A percentile compares a stretch with the other conserved stretches of the same genome.
These are phyloP conservation scores for Vollenhovia emeryi DNA, from an alignment of 1,140 invertebrate genomes.

Conservation along the genomic window DNA sequence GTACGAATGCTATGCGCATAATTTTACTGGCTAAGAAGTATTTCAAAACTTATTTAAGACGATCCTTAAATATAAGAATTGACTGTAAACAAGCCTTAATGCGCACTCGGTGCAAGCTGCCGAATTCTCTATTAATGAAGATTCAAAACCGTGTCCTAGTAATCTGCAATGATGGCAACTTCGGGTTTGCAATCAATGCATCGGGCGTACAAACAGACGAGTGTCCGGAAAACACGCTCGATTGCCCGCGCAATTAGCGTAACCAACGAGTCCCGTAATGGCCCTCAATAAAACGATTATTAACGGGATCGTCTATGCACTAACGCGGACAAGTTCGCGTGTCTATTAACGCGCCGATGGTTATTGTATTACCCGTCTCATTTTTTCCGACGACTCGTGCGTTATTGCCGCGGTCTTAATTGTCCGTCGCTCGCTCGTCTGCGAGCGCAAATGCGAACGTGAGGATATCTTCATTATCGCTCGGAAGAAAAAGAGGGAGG, in stretches of 20 bases:
- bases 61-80: no score
- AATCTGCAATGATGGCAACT: background rate
- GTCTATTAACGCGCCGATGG: conserved; percentile 16
- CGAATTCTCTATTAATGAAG: background rate
- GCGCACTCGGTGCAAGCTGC: no score
- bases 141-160: background rate
- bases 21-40: no score
- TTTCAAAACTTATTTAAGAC: no score
- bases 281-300: conserved; percentile 44
- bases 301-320: conserved; percentile 6
- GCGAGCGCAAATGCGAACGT: background rate
- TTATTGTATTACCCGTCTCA: conserved; percentile 32
- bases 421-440: conserved; percentile 34
- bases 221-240: conserved; percentile 7
- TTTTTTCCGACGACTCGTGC: background rate
- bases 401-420: conserved; percentile 53
- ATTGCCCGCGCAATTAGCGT: conserved; percentile 41
- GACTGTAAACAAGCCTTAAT: no score
- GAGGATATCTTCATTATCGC: conserved; percentile 54
- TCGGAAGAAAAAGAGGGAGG: conserved; percentile 17
- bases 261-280: conserved; percentile 42
- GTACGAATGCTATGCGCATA: no score
- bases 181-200: background rate
- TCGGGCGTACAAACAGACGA: background rate
- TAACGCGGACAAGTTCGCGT: background rate